Evolutionary conservation across 2,888 invertebrate species (phyloP).

Genomic region (Taenaris catops): DNA sequence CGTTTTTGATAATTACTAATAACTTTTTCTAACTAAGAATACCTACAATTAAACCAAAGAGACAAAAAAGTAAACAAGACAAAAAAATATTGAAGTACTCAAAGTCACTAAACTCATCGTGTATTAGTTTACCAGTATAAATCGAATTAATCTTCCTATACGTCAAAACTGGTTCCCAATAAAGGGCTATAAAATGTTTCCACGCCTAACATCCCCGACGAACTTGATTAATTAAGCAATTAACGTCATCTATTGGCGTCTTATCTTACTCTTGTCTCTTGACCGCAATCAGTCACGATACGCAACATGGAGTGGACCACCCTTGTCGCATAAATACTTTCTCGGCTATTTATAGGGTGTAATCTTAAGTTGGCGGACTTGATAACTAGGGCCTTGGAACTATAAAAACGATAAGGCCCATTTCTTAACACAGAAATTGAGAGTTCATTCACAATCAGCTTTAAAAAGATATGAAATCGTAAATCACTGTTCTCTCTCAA

Average conservation of each 20-base stretch:
- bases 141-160: too few relatives aligned
- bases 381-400: slow-evolving; percentile 8
- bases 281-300: slow-evolving; percentile 57
- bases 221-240: slow-evolving; percentile 67
- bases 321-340: slow-evolving; percentile 40
- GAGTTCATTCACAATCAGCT: slow-evolving; percentile 28
- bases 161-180: slow-evolving; percentile 5
- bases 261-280: slow-evolving; percentile 49
- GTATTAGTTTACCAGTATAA: too few relatives aligned
- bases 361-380: slow-evolving; percentile 60
- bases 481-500: slow-evolving; percentile 30
- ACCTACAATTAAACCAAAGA: too few relatives aligned
- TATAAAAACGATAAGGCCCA: slow-evolving; percentile 21
- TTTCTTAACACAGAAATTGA: slow-evolving; percentile 26
- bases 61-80: too few relatives aligned
- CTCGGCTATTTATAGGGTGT: slow-evolving; percentile 66
- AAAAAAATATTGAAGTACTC: too few relatives aligned
- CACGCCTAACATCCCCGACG: slow-evolving; percentile 20
- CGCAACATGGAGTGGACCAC: slow-evolving; percentile 45
- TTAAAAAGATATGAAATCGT: slow-evolving; percentile 29
- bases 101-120: too few relatives aligned
- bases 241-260: slow-evolving; percentile 63
- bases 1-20: too few relatives aligned
- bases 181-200: slow-evolving; percentile 7
- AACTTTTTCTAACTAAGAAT: too few relatives aligned